phyloP scores from a whole-genome alignment of 2,113 vertebrate species.

The Percina caprodes region DNA sequence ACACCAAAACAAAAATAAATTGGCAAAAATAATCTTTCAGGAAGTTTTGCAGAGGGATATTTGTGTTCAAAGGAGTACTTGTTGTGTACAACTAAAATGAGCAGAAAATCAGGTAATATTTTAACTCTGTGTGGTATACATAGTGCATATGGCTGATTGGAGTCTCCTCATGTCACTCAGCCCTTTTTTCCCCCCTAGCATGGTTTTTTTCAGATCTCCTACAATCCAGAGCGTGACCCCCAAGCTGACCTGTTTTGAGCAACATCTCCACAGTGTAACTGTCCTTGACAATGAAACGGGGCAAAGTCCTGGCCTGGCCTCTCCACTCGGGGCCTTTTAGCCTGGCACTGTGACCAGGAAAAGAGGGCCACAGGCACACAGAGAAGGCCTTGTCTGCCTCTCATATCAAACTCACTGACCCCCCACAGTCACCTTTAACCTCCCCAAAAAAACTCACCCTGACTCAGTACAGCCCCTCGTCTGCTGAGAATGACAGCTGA shows the following conservation, averaged over 20 bases:
- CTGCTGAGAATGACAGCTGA: slow-evolving; percentile 89
- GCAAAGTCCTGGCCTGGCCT: slow-evolving; percentile 72
- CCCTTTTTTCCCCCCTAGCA: slow-evolving; percentile 28
- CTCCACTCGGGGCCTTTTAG: slow-evolving; percentile 45
- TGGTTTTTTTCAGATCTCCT: slow-evolving; percentile 66
- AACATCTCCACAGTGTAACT: slow-evolving; percentile 93
- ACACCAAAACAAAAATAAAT: too few species aligned
- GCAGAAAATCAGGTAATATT: background rate
- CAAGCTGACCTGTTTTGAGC: slow-evolving; percentile 90
- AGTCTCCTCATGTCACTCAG: slow-evolving; percentile 20
- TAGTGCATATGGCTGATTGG: background rate
- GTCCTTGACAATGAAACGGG: slow-evolving; percentile 91
- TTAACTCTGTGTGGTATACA: background rate
- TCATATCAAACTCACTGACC: slow-evolving; percentile 56
- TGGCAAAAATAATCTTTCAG: too few species aligned
- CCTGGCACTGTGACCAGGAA: slow-evolving; percentile 38
- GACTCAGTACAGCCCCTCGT: slow-evolving; percentile 71
- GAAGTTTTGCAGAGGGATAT: background rate
- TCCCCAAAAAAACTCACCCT: slow-evolving; percentile 76
- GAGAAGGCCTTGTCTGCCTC: slow-evolving; percentile 80
- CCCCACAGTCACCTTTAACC: slow-evolving; percentile 56
- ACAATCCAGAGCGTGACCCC: slow-evolving; percentile 89
- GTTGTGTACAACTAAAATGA: background rate
- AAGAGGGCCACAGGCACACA: slow-evolving; percentile 78
- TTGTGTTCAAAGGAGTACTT: background rate